Evolutionary conservation across 1,140 invertebrate species (phyloP), one percentile per base, ranked within the genome.

Genomic region (Magallana gigas): DNA sequence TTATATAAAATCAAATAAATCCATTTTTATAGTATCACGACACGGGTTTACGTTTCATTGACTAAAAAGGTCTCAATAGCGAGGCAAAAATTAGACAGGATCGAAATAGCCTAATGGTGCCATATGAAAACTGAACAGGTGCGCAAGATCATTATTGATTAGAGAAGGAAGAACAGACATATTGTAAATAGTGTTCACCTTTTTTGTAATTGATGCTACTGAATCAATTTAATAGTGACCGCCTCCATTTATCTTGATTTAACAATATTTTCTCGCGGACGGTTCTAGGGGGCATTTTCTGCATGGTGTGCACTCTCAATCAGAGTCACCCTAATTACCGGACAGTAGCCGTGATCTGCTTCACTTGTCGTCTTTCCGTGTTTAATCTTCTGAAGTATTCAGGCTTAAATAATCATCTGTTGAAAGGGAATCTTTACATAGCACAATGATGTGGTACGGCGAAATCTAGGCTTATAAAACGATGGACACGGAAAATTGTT

Each of bases 321-420:
- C 36, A 76, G 68, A 23, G 18, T 76, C 23, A 76, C 36, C 23
- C 68, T 76, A 76, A 76, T 76, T 76, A 76, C 12, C 68, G 36
- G 6, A 76, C 68, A 29, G 68, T 76, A 29, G 68, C 11, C 23
- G 29, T 76, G 68, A 68, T 68, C 68, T 85, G 62, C 84, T 85
- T 85, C 84, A 85, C 9, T 85, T 56, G 68, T 23, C 68, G 68
- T 48, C 68, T 23, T 12, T 29, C 23, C 68, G 68, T 76, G 76
- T 58, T 56, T 86, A 86, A 86, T 86, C 68, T 86, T 86, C 85
- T 80, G 68, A 64, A 80, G 68, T 80, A 86, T 48, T 58, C 56
- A 80, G 57, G 85, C 85, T 86, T 86, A 86, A 86, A 71, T 86
- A 86, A 86, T 86, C 85, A 80, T 80, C 71, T 86, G 85, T 58